A percentile compares a stretch with the other conserved stretches of the same genome.
These are phyloP conservation scores for Oncorhynchus gorbuscha DNA, from an alignment of 2,113 vertebrate species.

Conservation along the genomic window DNA sequence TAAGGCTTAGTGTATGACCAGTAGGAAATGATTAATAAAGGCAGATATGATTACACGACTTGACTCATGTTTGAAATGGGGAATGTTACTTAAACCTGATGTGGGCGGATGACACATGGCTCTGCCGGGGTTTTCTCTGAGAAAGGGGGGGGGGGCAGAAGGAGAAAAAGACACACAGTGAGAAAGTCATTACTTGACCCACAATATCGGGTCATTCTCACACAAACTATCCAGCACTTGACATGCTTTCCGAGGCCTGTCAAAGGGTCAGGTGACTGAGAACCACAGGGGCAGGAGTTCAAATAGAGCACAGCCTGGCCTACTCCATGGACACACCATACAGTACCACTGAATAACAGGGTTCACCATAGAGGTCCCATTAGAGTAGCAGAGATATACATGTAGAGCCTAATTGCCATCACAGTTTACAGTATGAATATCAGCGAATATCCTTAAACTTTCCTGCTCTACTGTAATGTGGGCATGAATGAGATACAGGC, in stretches of 20 bases:
- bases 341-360: not conserved
- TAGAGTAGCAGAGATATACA: not conserved
- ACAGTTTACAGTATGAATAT: not conserved
- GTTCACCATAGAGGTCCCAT: not conserved
- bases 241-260: slow-evolving; percentile 15
- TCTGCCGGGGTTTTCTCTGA: too few species aligned
- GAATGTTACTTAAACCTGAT: too few species aligned
- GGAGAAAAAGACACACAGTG: too few species aligned
- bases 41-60: too few species aligned
- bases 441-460: not conserved
- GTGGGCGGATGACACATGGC: too few species aligned
- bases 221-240: not conserved
- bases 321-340: not conserved
- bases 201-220: not conserved
- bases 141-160: too few species aligned
- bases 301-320: not conserved
- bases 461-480: not conserved
- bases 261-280: slow-evolving; percentile 9
- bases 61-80: too few species aligned
- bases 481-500: slow-evolving; percentile 1
- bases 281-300: slow-evolving; percentile 11
- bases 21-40: too few species aligned
- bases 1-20: too few species aligned
- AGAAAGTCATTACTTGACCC: not conserved
- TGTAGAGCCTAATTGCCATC: not conserved